These are phyloP conservation scores for Atethmia centrago DNA, from an alignment of 2,888 invertebrate genomes.

Conservation along the genomic window DNA sequence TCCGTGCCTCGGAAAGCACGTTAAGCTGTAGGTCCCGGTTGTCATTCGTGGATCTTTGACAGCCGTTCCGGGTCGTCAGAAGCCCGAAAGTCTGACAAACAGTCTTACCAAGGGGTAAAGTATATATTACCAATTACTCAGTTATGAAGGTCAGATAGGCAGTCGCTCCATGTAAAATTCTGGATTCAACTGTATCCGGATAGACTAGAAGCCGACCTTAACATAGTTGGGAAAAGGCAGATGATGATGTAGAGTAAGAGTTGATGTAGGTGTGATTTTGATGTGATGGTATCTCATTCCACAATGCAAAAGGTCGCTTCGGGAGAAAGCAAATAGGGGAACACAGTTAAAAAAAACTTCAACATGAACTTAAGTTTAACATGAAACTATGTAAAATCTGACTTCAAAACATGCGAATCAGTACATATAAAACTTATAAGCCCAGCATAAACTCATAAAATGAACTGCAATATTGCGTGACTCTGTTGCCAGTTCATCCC, in stretches of 20 bases:
- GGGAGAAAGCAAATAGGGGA: not conserved
- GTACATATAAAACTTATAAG: not conserved
- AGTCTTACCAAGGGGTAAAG: too few species aligned
- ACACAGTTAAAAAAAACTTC: not conserved
- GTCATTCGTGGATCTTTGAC: too few species aligned
- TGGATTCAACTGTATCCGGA: too few species aligned
- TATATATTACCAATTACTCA: too few species aligned
- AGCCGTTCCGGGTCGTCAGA: too few species aligned
- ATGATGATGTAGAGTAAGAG: not conserved
- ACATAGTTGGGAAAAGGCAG: too few species aligned
- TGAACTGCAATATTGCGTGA: constrained; percentile 17
- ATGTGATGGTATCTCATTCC: not conserved
- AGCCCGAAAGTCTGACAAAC: too few species aligned
- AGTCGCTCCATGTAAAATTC: too few species aligned
- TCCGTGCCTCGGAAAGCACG: too few species aligned
- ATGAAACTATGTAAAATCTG: not conserved
- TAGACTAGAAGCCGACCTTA: too few species aligned
- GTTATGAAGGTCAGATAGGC: too few species aligned
- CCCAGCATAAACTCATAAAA: constrained; percentile 2
- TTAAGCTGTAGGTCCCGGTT: too few species aligned
- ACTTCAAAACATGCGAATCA: not conserved
- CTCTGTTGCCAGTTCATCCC: constrained; percentile 41
- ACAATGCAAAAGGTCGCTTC: not conserved
- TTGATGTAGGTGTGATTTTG: not conserved
- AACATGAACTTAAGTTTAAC: not conserved